Conservation (phyloP, 2,113 vertebrate species). For the Lophochroa leadbeateri region DNA sequence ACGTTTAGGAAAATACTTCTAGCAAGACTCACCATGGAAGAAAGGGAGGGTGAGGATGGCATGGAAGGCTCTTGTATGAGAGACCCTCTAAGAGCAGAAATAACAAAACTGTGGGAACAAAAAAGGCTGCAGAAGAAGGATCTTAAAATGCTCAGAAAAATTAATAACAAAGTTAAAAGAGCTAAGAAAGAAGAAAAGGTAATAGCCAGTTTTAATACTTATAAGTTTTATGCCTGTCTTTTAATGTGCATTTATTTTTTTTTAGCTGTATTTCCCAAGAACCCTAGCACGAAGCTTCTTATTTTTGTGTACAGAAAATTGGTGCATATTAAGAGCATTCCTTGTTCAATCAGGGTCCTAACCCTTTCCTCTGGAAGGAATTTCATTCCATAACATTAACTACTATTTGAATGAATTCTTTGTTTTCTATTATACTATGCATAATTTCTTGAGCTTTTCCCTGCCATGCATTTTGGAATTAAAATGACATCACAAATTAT, state of each 20-base stretch:
- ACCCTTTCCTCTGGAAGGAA: conserved; percentile 48
- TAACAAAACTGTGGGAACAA: neutral
- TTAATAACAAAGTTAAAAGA: neutral
- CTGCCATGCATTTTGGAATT: conserved; percentile 16
- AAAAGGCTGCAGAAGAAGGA: rapidly evolving
- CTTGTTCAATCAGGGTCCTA: conserved; percentile 8
- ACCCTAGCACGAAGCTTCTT: neutral
- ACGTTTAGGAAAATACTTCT: neutral
- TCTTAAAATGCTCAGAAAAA: neutral
- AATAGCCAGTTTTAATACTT: neutral
- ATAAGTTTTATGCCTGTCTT: rapidly evolving
- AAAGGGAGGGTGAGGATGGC: neutral
- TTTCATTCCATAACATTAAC: neutral
- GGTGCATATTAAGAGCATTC: neutral
- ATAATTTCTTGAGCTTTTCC: conserved; percentile 40
- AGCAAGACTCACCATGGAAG: neutral
- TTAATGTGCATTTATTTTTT: neutral
- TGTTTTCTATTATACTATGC: conserved; percentile 34
- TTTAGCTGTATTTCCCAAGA: neutral
- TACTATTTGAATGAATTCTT: conserved; percentile 48
- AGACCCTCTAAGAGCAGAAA: neutral
- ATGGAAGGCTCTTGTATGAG: rapidly evolving
- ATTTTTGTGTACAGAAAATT: neutral
- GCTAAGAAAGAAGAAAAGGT: neutral
- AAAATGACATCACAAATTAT: conserved; percentile 40